Conservation (phyloP, 2,888 invertebrate genomes). For the Penaeus monodon region DNA sequence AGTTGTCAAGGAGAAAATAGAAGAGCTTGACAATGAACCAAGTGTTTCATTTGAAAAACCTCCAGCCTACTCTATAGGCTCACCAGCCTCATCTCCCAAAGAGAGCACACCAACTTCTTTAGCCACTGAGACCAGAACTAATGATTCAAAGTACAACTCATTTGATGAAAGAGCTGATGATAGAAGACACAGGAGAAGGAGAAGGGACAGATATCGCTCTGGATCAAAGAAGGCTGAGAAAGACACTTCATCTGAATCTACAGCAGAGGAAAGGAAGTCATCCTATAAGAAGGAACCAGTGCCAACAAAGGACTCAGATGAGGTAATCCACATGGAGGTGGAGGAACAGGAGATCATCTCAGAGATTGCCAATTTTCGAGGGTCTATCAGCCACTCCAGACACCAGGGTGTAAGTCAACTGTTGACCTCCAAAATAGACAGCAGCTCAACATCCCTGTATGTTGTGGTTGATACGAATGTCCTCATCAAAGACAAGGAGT, state of each 20-base stretch:
- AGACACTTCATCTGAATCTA: neutral
- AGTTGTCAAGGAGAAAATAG: no score
- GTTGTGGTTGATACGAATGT: conserved; percentile 56
- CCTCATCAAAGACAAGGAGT: conserved; percentile 28
- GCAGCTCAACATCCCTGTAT: conserved; percentile 11
- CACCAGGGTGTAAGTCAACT: neutral
- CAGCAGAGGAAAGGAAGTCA: neutral
- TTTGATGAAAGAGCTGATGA: no score
- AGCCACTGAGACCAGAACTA: no score
- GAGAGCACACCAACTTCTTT: no score
- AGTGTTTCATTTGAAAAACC: no score
- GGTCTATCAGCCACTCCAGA: conserved; percentile 7
- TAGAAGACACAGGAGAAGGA: no score
- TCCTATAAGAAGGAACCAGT: neutral
- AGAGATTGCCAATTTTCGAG: conserved; percentile 48
- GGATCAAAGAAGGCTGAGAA: no score
- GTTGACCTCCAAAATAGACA: conserved; percentile 1
- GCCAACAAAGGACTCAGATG: neutral
- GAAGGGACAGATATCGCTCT: no score
- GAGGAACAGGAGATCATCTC: conserved; percentile 39
- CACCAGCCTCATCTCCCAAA: no score
- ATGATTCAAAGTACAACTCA: no score
- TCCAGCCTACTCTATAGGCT: no score
- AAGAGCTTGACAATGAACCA: no score
- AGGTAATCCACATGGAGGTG: conserved; percentile 41